Base-by-base conservation (phyloP, 2,113 vertebrate species). In the Leucoraja erinaceus region DNA sequence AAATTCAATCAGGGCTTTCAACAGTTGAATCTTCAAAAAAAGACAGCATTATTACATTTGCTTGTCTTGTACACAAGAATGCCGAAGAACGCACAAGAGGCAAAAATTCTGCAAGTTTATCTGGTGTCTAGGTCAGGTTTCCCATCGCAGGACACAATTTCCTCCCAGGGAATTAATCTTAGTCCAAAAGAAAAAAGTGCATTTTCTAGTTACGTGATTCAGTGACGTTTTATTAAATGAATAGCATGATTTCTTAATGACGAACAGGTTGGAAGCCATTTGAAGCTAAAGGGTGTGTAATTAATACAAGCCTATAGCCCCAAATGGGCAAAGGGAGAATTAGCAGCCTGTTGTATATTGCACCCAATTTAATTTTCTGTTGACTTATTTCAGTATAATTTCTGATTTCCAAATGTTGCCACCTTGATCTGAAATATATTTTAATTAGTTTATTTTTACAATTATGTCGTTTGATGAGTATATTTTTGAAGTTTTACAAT, bases 1-100 rank as follows among this genome's bases (percentile, higher is more conserved):
- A 96, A 98, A 98, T 98, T 97, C 96, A 97, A 97, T 98, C 96
- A 96, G 95, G 96, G 96, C 96, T 97, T 97, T 98, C 97, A 98
- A 97, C 97, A 97, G 96, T 96, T 97, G 94, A 96, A 96, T 97
- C 95, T 96, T 95, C 94, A 94, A 94, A 94, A 95, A 95, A 94
- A 93, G 81, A 94, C 91, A 94, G 95, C 96, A 95, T 97, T 97
- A 97, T 97, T 97, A 97, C 96, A 96, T 96, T 96, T 95, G 93
- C 94, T 94, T 93, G 94, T 94, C 93, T 94, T 94, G 94, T 95
- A 94, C 91, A 95, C 94, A 95, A 95, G 94, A 94, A 95, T 93
- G 94, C 92, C 94, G 94, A 47, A 47, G 38, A 47, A 47, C 3
- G 38, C 38, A 47, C 38, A 47, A 47, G 38, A 94, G 93, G 94